Base-by-base conservation (phyloP, 2,113 vertebrate species). In the Ancistrus triradiatus region DNA sequence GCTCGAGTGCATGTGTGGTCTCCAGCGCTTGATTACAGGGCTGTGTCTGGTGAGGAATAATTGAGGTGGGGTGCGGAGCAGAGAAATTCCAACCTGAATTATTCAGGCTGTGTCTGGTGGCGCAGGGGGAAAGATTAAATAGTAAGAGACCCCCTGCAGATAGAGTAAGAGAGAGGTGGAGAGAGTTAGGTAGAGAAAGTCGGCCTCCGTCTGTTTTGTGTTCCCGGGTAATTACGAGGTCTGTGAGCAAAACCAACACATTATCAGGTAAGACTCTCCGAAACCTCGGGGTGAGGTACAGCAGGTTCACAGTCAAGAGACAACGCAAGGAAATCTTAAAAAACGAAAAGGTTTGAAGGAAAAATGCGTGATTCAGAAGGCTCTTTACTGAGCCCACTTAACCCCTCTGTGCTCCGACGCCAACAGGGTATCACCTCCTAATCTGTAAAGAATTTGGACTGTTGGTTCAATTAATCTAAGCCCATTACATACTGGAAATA, bases 61-160 rank as follows among this genome's bases (percentile, higher is more conserved):
- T 42, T 52, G 35, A 55, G 62, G 18, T 48, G 17, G 42, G 28
- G 37, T 58, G 33, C 63, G 44, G 17, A 60, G 13, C 35, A 28
- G 18, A 19, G 51, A 64, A 56, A 61, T 60, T 78, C 73, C 61
- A 6, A 17, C 4, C 47, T 86, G 55, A 87, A 87, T 87, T 77
- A 88, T 88, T 84, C 74, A 87, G 66, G 77, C 53, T 74, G 61
- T 68, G 78, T 35, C 58, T 53, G 61, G 46, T 42, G 24, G 53
- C 46, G 59, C 31, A 62, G 28, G 37, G 15, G 17, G 50, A 17
- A 25, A 22, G 49, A 40, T 75, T 13, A 75, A 78, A 75, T 64
- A 73, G 66, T 61, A 64, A 75, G 14, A 42, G 40, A 63, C 61
- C 57, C 43, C 22, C 57, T 31, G 22, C 33, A 19, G 59, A 19